A percentile compares a stretch with the other conserved stretches of the same genome.
phyloP scores from a whole-genome alignment of 2,888 invertebrate species.

The Ferrisia virgata region DNA sequence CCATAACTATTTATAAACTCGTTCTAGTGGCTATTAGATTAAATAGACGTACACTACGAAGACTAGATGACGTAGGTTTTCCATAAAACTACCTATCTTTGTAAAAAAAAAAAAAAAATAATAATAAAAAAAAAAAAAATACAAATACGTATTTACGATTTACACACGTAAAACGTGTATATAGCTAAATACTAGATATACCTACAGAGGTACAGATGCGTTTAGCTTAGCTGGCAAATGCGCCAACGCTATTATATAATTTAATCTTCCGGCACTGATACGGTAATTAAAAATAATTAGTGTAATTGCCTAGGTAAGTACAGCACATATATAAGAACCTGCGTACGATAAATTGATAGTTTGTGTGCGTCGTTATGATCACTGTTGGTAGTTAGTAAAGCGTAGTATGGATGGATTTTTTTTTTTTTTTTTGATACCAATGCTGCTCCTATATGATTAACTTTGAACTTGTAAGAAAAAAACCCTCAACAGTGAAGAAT shows the following conservation, averaged over 20 bases:
- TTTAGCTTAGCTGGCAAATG: not conserved
- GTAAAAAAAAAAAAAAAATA: too few relatives aligned
- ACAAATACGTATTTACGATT: not conserved
- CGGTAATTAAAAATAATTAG: not conserved
- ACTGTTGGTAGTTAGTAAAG: not conserved
- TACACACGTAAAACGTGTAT: not conserved
- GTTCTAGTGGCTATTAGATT: not conserved
- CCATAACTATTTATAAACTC: not conserved
- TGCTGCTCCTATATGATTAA: not conserved
- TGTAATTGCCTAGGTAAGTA: not conserved
- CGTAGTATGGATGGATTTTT: not conserved
- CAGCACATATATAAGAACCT: not conserved
- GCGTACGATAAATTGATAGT: not conserved
- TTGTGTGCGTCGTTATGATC: not conserved
- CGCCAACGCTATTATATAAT: not conserved
- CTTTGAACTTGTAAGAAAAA: not conserved
- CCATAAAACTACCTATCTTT: not conserved
- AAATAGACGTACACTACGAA: not conserved
- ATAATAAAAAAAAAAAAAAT: too few relatives aligned
- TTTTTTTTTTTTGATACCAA: not conserved
- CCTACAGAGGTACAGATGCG: too few relatives aligned
- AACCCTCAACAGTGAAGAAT: not conserved
- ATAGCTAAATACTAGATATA: too few relatives aligned
- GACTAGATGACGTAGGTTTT: not conserved
- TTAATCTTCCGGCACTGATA: constrained; percentile 6